Conservation (phyloP, 1,140 invertebrate species). For the Parapsyche elsis region DNA sequence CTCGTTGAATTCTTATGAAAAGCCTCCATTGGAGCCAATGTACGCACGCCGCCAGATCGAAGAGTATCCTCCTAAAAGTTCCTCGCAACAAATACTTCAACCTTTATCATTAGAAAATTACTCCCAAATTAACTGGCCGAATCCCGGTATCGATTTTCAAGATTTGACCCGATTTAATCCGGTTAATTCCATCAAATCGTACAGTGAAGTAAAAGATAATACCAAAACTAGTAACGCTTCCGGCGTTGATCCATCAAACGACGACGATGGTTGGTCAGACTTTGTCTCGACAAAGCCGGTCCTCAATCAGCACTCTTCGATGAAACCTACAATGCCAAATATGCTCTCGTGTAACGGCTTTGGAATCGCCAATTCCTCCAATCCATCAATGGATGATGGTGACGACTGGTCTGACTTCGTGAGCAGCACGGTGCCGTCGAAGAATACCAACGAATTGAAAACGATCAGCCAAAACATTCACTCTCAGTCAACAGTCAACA, state of each 20-base stretch:
- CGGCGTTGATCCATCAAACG: slow-evolving; percentile 59
- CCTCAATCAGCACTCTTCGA: slow-evolving; percentile 39
- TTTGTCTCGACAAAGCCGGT: slow-evolving; percentile 68
- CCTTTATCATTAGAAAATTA: slow-evolving; percentile 65
- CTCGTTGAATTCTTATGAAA: slow-evolving; percentile 16
- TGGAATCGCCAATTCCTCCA: slow-evolving; percentile 6
- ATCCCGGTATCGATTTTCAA: slow-evolving; percentile 73
- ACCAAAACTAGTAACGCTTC: slow-evolving; percentile 57
- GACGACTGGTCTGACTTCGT: slow-evolving; percentile 58
- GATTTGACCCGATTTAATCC: slow-evolving; percentile 71
- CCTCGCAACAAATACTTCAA: slow-evolving; percentile 65
- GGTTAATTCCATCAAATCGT: slow-evolving; percentile 63
- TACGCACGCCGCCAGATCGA: slow-evolving; percentile 2
- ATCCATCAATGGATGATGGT: slow-evolving; percentile 43
- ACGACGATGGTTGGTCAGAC: slow-evolving; percentile 71
- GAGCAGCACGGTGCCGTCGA: slow-evolving; percentile 42
- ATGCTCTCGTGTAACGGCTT: slow-evolving; percentile 53
- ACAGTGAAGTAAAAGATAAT: slow-evolving; percentile 59
- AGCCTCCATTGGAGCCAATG: slow-evolving; percentile 39
- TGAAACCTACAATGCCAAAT: slow-evolving; percentile 13
- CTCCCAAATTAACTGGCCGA: slow-evolving; percentile 74
- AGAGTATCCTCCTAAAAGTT: slow-evolving; percentile 57
- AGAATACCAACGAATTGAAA: slow-evolving; percentile 50
- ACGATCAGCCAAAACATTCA: slow-evolving; percentile 56
- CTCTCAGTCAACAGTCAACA: slow-evolving; percentile 38